A percentile compares a stretch with the other conserved stretches of the same genome.
Evolutionary conservation across 2,797 vertebrate genomes (phyloP).

Genomic region (Champsocephalus esox): DNA sequence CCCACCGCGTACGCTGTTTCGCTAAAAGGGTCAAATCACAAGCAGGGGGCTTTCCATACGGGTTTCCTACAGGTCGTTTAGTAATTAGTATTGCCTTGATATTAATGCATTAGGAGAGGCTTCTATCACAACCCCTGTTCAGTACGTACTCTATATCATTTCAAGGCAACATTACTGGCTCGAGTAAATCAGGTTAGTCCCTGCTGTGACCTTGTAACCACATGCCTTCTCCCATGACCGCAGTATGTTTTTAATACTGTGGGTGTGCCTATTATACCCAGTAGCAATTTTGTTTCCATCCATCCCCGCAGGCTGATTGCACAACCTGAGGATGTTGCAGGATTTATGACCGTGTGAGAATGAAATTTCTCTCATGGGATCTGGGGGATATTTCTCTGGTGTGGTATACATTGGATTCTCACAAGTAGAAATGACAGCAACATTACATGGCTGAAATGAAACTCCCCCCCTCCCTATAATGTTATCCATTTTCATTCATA

Average conservation of each 20-base stretch:
- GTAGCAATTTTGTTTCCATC: conserved; percentile 66
- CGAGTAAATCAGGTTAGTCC: conserved; percentile 56
- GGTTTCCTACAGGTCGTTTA: conserved; percentile 44
- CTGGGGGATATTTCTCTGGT: conserved; percentile 69
- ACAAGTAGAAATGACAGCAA: conserved; percentile 72
- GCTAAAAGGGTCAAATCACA: conserved; percentile 51
- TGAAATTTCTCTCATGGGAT: conserved; percentile 76
- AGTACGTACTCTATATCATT: conserved; percentile 46
- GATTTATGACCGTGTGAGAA: conserved; percentile 68
- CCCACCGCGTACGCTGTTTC: conserved; percentile 26
- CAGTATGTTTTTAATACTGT: conserved; percentile 69
- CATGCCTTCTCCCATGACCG: conserved; percentile 59
- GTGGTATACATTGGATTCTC: conserved; percentile 46
- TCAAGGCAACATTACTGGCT: conserved; percentile 37
- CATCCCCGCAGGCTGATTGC: conserved; percentile 56
- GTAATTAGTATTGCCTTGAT: conserved; percentile 51
- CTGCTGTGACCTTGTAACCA: conserved; percentile 66
- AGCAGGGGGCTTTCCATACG: conserved; percentile 24
- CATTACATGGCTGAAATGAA: conserved; percentile 78
- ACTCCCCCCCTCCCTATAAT: conserved; percentile 57
- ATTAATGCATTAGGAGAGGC: conserved; percentile 41
- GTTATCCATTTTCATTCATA: conserved; percentile 78
- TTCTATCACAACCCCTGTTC: conserved; percentile 20
- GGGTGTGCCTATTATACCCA: conserved; percentile 58
- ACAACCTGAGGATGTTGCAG: conserved; percentile 68